Evolutionary conservation across 2,888 invertebrate species (phyloP), one percentile per base, ranked within the genome.

Genomic region (Ochlodes sylvanus): DNA sequence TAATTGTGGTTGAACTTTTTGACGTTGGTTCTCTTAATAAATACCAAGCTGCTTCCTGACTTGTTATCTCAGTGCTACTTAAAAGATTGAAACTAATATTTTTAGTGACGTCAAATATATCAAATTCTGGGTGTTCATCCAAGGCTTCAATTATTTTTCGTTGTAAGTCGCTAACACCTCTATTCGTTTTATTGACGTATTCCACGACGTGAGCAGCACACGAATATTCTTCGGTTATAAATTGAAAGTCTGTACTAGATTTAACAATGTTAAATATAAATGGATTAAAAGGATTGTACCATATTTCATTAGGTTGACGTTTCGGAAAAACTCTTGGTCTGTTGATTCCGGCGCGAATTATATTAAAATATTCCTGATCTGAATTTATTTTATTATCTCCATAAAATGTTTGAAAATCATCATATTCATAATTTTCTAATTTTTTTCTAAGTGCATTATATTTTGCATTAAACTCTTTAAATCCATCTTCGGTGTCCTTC

Each of bases 121-220:
- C 76, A 34, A 76, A 14, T 14, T 79, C 76, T 7, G 77, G 78
- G 70, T 79, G 52, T 69, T 79, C 77, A 15, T 80, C 70, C 73
- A 77, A 75, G 21, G 74, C 71, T 69, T 82, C 68, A 62, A 81
- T 77, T 54, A 87, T 79, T 74, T 80, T 17, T 17, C 79, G 60
- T 74, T 81, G 80, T 67, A 88, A 75, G 73, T 85, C 70, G 68
- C 83, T 83, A n/a, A 84, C 65, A 4, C 85, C 80, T 77, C 80
- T 71, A 67, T 81, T 76, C 0, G 77, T 71, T 76, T 88, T 87
- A 70, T 87, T 87, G 0, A 86, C 77, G 70, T 84, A 88, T 68
- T 88, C 83, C 7, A 79, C 83, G 3, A 90, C 80, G 68, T 86
- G 87, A 7, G 76, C 70, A 1, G 87, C 86, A 72, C 88, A 89